A percentile compares a stretch with the other conserved stretches of the same genome.
These are phyloP conservation scores for Erpornis zantholeuca DNA, from an alignment of 2,113 vertebrate species.

Conservation along the genomic window DNA sequence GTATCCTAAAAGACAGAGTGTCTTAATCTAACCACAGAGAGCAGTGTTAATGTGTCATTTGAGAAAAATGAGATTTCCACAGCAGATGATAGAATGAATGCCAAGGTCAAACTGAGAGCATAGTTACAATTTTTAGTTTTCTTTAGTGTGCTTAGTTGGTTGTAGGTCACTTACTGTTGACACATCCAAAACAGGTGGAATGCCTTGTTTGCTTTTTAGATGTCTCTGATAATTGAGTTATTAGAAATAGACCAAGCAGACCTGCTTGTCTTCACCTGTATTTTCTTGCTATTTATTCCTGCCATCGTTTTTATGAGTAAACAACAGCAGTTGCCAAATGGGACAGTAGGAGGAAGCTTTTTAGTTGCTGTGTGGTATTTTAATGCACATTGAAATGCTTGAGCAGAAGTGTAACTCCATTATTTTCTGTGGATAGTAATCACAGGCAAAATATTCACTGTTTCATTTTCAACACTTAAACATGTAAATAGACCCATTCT, in stretches of 20 bases:
- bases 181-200: neutral
- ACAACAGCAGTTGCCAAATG: neutral
- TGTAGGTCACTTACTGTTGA: neutral
- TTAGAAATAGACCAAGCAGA: neutral
- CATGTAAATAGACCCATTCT: neutral
- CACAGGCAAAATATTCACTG: neutral
- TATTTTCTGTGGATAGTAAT: neutral
- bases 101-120: neutral
- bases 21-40: neutral
- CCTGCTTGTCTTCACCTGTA: neutral
- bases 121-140: neutral
- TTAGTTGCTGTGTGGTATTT: neutral
- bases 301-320: neutral
- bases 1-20: too few relatives aligned
- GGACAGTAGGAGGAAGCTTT: neutral
- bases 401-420: neutral
- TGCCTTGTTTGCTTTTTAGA: neutral
- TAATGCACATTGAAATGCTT: neutral
- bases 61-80: neutral
- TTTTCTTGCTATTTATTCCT: neutral
- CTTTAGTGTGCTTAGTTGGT: neutral
- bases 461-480: neutral
- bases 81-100: neutral
- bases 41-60: neutral
- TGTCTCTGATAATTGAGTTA: neutral